Base-by-base conservation (phyloP, 53 echinoderm and acorn worm species). In the Holothuria leucospilota region DNA sequence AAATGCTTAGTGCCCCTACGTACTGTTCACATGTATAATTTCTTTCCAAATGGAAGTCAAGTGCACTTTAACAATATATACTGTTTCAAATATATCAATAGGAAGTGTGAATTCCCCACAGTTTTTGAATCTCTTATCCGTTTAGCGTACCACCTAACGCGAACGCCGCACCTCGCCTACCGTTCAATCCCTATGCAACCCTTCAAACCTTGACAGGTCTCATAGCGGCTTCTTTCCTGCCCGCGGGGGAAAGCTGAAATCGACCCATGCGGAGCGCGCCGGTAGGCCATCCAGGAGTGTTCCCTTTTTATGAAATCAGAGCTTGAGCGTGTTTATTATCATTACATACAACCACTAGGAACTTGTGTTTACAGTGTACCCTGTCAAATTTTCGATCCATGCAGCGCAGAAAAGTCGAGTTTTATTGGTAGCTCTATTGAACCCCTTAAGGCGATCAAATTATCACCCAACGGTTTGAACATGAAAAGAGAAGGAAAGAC, bases 231-330 rank as follows among this genome's bases (percentile, higher is more conserved):
- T 56, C 39, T 80, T 80, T 80, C 80, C 80, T 80, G 61, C 80
- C 80, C 80, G 80, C 80, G 80, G 80, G 78, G 59, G 80, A 38
- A 60, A 80, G 16, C 28, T 80, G 80, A 80, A 80, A 80, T 80
- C 80, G 80, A 80, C 80, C 80, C 80, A 80, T 80, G 80, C 80
- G 38, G 80, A 60, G 80, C 80, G 30, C 80, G 80, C 80, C 80
- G 80, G 80, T 80, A 61, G 80, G 80, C 80, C 80, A 80, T 80
- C 80, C 62, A 59, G 80, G 80, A 80, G 61, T 59, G 80, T 60
- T 58, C 80, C 80, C 80, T 80, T 56, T n/a, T 80, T 80, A 61
- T 80, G 80, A 80, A 80, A 80, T 80, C 38, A 80, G 80, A 80
- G 58, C 80, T 59, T 58, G 29, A 59, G 80, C 80, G 34, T 80